A percentile compares a stretch with the other conserved stretches of the same genome.
Conservation (phyloP, 2,113 vertebrate genomes). For the Zosterops japonicus region DNA sequence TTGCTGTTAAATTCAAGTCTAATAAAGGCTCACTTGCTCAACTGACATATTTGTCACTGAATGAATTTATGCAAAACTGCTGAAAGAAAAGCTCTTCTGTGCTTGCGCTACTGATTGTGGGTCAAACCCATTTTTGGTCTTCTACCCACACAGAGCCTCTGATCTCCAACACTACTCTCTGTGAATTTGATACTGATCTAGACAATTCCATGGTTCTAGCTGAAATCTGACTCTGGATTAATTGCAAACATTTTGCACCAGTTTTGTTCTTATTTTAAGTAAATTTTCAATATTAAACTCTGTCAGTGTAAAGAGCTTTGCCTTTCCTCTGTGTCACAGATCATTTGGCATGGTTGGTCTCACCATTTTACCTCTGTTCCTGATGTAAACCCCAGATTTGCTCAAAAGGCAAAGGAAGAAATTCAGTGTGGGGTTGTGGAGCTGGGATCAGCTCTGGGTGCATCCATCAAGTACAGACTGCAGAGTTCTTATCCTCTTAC, state of each 20-base stretch:
- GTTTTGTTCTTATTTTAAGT: background rate
- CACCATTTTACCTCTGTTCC: background rate
- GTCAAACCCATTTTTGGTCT: conserved; percentile 35
- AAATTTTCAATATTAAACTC: background rate
- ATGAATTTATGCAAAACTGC: conserved; percentile 29
- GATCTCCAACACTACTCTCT: background rate
- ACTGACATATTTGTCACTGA: conserved; percentile 46
- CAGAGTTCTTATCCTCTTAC: background rate
- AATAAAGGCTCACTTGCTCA: conserved; percentile 55
- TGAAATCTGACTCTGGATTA: background rate
- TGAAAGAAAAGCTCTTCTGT: background rate
- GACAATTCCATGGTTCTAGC: background rate
- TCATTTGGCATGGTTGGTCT: background rate
- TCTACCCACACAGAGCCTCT: background rate
- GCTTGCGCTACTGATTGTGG: background rate
- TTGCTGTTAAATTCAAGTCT: conserved; percentile 55
- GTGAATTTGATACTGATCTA: background rate
- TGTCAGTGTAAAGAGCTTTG: background rate
- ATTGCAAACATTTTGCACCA: background rate
- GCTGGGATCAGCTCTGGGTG: background rate
- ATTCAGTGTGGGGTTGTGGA: background rate
- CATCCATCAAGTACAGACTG: background rate
- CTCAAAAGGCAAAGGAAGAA: background rate
- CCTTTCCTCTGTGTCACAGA: background rate
- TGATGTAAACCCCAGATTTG: background rate